Evolutionary conservation across 2,888 invertebrate species (phyloP).

Genomic region (Exephanes ischioxanthus): DNA sequence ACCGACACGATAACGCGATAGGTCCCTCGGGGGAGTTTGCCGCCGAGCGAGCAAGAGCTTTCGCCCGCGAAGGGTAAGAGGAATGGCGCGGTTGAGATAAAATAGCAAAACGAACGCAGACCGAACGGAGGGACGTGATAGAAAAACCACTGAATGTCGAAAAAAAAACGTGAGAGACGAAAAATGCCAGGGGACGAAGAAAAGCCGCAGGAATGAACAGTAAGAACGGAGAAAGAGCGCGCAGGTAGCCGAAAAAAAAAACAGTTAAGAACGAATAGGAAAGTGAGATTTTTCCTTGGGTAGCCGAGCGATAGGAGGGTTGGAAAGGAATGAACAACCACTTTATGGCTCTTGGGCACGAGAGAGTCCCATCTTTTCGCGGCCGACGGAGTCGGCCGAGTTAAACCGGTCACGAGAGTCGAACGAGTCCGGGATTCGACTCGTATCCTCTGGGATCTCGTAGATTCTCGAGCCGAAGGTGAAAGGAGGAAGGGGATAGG

Average conservation of each 20-base stretch:
- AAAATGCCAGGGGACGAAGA: conserved; percentile 17
- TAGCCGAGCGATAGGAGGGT: conserved; percentile 17
- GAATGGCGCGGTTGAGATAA: conserved; percentile 51
- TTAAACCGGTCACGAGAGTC: conserved; percentile 41
- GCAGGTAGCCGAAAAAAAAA: conserved; percentile 39
- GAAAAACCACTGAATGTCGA: not conserved
- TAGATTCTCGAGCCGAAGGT: conserved; percentile 41
- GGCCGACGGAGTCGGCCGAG: conserved; percentile 40
- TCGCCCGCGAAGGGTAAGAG: conserved; percentile 9
- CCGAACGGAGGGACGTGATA: conserved; percentile 12
- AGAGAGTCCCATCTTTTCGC: conserved; percentile 66
- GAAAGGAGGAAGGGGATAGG: not conserved
- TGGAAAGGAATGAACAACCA: conserved; percentile 68
- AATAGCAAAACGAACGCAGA: conserved; percentile 25
- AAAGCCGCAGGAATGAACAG: conserved; percentile 15
- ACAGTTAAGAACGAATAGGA: conserved; percentile 29
- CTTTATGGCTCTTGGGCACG: conserved; percentile 70
- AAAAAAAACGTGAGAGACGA: not conserved
- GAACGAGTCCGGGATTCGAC: conserved; percentile 26
- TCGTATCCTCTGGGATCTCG: conserved; percentile 38
- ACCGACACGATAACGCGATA: conserved; percentile 19
- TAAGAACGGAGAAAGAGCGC: conserved; percentile 27
- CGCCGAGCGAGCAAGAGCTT: conserved; percentile 19
- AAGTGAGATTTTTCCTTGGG: conserved; percentile 43
- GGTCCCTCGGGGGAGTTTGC: conserved; percentile 41